Evolutionary conservation across 2,888 invertebrate species (phyloP).

Genomic region (Drepana falcataria): DNA sequence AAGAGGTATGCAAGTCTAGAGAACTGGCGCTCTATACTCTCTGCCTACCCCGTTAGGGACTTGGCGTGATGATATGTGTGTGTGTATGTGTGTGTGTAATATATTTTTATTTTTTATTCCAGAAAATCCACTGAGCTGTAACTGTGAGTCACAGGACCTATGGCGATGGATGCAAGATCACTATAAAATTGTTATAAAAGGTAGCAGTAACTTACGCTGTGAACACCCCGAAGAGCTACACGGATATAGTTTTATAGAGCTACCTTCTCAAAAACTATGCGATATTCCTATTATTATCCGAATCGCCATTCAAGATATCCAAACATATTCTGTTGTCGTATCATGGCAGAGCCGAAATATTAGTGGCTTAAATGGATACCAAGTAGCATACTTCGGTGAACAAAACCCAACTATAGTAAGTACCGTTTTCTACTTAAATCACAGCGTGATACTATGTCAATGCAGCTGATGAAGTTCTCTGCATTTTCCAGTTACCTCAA

Average conservation of each 20-base stretch:
- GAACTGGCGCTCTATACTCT: no score
- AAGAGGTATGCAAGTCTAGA: no score
- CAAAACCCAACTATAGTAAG: slow-evolving; percentile 75
- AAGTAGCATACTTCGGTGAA: slow-evolving; percentile 88
- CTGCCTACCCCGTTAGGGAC: no score
- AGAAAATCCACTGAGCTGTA: slow-evolving; percentile 94
- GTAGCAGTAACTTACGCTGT: slow-evolving; percentile 83
- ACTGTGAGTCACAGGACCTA: slow-evolving; percentile 92
- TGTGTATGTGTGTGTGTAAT: neutral
- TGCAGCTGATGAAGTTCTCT: no score
- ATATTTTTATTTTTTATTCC: slow-evolving; percentile 26
- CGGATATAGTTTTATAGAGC: slow-evolving; percentile 86
- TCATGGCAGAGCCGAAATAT: slow-evolving; percentile 95
- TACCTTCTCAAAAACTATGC: slow-evolving; percentile 90
- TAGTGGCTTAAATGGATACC: slow-evolving; percentile 89
- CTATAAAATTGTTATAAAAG: slow-evolving; percentile 83
- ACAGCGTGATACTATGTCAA: no score
- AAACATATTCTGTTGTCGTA: slow-evolving; percentile 90
- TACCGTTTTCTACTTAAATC: slow-evolving; percentile 11
- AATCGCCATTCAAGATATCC: slow-evolving; percentile 92
- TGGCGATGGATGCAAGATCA: slow-evolving; percentile 96
- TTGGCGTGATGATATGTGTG: no score
- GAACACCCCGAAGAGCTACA: slow-evolving; percentile 90
- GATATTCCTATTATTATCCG: slow-evolving; percentile 89
- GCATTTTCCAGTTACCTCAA: no score